A percentile compares a stretch with the other conserved stretches of the same genome.
Conservation (phyloP, 2,797 vertebrate species). For the Scolopax bukidnonensis region DNA sequence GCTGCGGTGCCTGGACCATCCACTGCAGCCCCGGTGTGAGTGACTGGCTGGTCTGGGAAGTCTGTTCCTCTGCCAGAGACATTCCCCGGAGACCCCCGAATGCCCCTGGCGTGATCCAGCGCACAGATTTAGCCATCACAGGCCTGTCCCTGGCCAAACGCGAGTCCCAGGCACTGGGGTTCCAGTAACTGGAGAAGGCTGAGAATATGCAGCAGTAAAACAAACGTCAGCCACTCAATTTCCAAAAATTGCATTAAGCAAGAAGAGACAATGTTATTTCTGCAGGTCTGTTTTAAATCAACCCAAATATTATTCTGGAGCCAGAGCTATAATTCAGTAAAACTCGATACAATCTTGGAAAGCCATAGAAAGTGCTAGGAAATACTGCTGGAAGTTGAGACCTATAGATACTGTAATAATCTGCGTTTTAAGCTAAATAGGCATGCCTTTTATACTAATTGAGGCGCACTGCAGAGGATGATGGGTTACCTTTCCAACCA, state of each 20-base stretch:
- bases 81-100: accelerated
- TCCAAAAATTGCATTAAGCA: constrained; percentile 28
- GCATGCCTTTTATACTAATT: not conserved
- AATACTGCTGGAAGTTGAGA: not conserved
- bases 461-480: not conserved
- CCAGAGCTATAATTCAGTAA: constrained; percentile 52
- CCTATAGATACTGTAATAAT: not conserved
- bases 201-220: constrained; percentile 35
- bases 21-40: not conserved
- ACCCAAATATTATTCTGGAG: constrained; percentile 27
- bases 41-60: not conserved
- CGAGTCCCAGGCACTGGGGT: not conserved
- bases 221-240: not conserved
- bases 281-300: constrained; percentile 67
- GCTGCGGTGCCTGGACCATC: not conserved
- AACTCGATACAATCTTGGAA: constrained; percentile 52
- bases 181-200: constrained; percentile 32
- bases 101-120: not conserved
- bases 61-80: not conserved
- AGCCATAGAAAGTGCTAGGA: not conserved
- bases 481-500: not conserved
- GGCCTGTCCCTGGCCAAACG: not conserved
- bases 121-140: not conserved
- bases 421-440: not conserved
- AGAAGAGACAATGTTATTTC: constrained; percentile 47